Conservation (phyloP, 2,113 vertebrate species). For the Drymodes brunneopygia region DNA sequence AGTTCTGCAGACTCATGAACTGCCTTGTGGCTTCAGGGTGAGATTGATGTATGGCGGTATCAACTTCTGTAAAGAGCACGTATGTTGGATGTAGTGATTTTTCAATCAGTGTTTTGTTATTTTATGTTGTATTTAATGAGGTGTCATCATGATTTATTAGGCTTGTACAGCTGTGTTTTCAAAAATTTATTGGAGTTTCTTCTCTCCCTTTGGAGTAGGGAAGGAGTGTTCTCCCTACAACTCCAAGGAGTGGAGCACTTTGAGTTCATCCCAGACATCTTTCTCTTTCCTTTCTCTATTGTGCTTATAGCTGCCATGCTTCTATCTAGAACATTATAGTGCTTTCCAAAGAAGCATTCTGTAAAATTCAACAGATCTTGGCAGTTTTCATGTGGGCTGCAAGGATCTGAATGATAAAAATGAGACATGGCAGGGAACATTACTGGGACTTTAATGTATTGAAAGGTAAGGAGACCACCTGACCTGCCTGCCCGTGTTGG, state of each 20-base stretch:
- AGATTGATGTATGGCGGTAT: neutral
- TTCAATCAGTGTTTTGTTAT: neutral
- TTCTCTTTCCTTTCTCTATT: neutral
- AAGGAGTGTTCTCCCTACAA: neutral
- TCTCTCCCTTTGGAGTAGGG: neutral
- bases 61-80: neutral
- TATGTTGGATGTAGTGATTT: conserved; percentile 8
- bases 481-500: neutral
- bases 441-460: neutral
- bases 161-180: conserved; percentile 40
- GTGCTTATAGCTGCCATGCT: neutral
- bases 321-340: neutral
- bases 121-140: conserved; percentile 36
- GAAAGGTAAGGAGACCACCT: neutral
- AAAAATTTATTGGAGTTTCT: neutral
- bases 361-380: neutral
- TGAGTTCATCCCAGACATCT: neutral
- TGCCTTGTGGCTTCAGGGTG: neutral
- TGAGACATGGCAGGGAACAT: neutral
- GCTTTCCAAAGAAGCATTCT: neutral
- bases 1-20: neutral
- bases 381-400: neutral
- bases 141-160: conserved; percentile 33
- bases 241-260: neutral
- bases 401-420: neutral